A percentile compares a stretch with the other conserved stretches of the same genome.
These are phyloP conservation scores for Campaea margaritaria DNA, from an alignment of 2,888 invertebrate species.

Conservation along the genomic window DNA sequence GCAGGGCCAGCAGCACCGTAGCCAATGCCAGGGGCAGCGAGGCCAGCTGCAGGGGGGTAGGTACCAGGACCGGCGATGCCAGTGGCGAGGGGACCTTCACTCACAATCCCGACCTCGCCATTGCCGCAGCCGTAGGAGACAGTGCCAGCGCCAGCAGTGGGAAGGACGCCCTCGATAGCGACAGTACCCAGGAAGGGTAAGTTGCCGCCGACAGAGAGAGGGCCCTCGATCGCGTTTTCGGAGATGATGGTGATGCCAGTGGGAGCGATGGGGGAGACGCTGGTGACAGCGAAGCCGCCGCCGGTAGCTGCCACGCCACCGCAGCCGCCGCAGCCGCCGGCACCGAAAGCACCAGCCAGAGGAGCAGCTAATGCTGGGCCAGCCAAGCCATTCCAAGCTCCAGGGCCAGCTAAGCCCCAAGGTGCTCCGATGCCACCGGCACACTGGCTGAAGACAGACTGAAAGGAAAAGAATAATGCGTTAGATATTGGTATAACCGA, in stretches of 20 bases:
- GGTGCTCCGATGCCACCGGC: conserved; percentile 16
- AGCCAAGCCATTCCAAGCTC: conserved; percentile 18
- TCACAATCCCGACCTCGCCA: conserved; percentile 49
- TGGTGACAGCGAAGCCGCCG: conserved; percentile 37
- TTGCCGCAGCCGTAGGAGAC: conserved; percentile 58
- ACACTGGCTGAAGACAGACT: conserved; percentile 34
- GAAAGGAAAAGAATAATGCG: conserved; percentile 3
- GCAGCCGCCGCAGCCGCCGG: conserved; percentile 35
- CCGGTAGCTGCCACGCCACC: conserved; percentile 45
- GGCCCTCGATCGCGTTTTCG: conserved; percentile 55
- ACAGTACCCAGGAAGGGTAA: conserved; percentile 59
- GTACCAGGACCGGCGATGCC: conserved; percentile 29
- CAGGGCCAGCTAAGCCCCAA: conserved; percentile 5
- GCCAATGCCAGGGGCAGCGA: too few species aligned
- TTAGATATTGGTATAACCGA: background rate
- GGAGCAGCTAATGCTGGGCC: conserved; percentile 9
- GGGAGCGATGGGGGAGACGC: conserved; percentile 37
- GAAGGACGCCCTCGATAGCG: conserved; percentile 53
- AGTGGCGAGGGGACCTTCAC: conserved; percentile 42
- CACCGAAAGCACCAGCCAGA: conserved; percentile 17
- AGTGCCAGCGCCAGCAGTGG: conserved; percentile 55
- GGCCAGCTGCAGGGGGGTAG: background rate
- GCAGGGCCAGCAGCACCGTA: conserved; percentile 18
- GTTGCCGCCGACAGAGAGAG: conserved; percentile 51
- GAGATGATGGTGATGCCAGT: conserved; percentile 51